These are phyloP conservation scores for Liposcelis brunnea DNA, from an alignment of 2,888 invertebrate genomes.

Conservation along the genomic window DNA sequence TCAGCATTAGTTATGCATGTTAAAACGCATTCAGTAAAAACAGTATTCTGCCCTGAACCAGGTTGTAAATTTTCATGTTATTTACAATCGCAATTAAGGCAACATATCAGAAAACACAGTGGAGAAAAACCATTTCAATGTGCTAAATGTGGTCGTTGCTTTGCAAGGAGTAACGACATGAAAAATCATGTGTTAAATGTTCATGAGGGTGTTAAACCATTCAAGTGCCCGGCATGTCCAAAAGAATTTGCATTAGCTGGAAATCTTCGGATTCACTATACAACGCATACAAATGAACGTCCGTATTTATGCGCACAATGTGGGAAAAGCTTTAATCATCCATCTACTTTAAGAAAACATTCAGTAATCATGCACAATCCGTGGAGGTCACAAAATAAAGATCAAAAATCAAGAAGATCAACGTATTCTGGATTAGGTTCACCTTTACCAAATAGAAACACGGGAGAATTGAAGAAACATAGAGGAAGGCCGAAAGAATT, in stretches of 20 bases:
- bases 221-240: background rate
- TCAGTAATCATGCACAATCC: background rate
- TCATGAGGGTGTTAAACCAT: background rate
- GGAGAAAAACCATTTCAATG: slow-evolving; percentile 1
- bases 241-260: background rate
- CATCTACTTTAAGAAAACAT: slow-evolving; percentile 5
- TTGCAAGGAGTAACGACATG: slow-evolving; percentile 1
- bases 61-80: slow-evolving; percentile 2
- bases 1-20: background rate
- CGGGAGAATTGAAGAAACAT: background rate
- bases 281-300: background rate
- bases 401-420: background rate
- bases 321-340: background rate
- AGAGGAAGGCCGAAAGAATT: background rate
- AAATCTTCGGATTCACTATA: background rate
- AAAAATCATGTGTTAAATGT: slow-evolving; percentile 1
- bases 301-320: slow-evolving; percentile 1
- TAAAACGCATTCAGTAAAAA: background rate
- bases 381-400: background rate
- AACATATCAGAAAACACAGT: background rate
- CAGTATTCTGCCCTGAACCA: slow-evolving; percentile 1
- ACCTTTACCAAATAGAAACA: background rate
- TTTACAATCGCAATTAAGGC: background rate
- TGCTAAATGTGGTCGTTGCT: background rate
- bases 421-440: background rate